Base-by-base conservation (phyloP, 2,888 invertebrate species). In the Julus scanicus region DNA sequence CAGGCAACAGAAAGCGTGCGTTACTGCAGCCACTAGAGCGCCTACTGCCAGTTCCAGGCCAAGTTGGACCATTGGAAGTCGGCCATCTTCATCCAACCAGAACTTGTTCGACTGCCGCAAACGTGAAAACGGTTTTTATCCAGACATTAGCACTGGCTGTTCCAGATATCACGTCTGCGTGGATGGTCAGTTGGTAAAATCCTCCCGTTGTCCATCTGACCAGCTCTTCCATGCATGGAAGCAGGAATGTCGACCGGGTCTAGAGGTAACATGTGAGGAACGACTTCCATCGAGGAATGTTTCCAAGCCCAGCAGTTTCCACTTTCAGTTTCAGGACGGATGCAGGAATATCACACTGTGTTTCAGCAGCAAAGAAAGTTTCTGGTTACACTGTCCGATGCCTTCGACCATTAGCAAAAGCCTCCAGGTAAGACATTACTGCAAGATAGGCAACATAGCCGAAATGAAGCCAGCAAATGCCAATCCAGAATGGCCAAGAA, bases 111-210 rank as follows among this genome's bases (percentile, higher is more conserved):
- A 89, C 9, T 90, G 90, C 63, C 63, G 53, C 8, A 86, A 87
- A 8, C 89, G 84, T 17, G 39, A 71, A 13, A 89, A 94, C 91
- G 94, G 94, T 2, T 94, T 94, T 92, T 94, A 92, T 92, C 92
- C 93, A 11, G 93, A 94, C 90, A 92, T 92, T 49, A 92, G 93
- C 0, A 93, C 93, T 0, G 92, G 92, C 3, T 94, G 94, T 91
- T 92, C 92, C 84, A 92, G 92, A 15, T 95, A 94, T 91, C 94
- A 93, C 91, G 94, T 94, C 91, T 95, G 94, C 90, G 93, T 94
- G 20, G 92, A 93, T 88, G 94, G 94, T 1, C 87, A 89, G 13
- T 40, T 88, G 2, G 86, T 89, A 1, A 89, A 89, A 48, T 89
- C 89, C 29, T 89, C 87, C 49, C 88, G 88, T 9, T 90, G 90